These are phyloP conservation scores for Cyprinella venusta DNA, from an alignment of 2,797 vertebrate genomes.

Conservation along the genomic window DNA sequence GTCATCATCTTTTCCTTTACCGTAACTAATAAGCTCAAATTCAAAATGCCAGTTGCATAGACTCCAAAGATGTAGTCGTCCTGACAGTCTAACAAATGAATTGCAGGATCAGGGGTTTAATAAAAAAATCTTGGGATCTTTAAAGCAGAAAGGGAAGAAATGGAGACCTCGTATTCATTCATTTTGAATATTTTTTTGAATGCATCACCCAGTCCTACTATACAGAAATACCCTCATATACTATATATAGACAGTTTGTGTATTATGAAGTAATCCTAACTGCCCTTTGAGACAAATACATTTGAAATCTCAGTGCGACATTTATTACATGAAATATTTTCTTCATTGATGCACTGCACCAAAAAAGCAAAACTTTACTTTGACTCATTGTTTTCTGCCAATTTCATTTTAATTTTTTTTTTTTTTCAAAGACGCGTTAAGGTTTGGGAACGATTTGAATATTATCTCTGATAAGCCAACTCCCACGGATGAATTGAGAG, in stretches of 20 bases:
- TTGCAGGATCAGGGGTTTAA: constrained; percentile 14
- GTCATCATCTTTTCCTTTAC: constrained; percentile 3
- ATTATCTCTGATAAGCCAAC: constrained; percentile 24
- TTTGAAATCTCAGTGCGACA: neutral
- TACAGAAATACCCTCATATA: neutral
- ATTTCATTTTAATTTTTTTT: neutral
- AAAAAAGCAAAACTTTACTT: constrained; percentile 1
- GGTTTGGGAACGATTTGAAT: constrained; percentile 12
- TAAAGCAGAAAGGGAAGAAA: constrained; percentile 15
- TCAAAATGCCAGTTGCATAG: constrained; percentile 28
- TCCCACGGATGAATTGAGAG: constrained; percentile 37
- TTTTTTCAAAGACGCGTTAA: constrained; percentile 7
- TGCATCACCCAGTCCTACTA: neutral
- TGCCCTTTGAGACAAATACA: neutral
- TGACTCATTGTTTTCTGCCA: neutral
- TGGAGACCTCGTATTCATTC: neutral
- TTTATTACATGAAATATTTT: neutral
- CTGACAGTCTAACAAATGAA: constrained; percentile 28
- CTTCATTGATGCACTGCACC: neutral
- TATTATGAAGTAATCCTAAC: neutral
- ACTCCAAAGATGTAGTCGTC: neutral
- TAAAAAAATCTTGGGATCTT: neutral
- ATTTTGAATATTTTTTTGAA: neutral
- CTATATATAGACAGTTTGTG: neutral
- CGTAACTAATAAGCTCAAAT: constrained; percentile 25